Base-by-base conservation (phyloP, 2,888 invertebrate species). In the Melanchra persicariae region DNA sequence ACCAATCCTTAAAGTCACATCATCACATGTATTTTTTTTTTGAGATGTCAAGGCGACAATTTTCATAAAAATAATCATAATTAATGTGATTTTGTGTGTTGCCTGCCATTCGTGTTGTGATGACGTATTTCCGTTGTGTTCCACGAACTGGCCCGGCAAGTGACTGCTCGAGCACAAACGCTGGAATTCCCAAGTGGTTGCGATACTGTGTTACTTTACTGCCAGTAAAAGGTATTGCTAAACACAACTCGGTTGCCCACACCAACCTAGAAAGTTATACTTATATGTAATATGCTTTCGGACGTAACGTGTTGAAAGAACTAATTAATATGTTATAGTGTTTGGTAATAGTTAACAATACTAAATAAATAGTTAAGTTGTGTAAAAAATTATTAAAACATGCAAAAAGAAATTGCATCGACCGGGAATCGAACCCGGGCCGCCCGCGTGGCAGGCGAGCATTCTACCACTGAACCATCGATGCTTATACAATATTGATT, bases 381-480 rank as follows among this genome's bases (percentile, higher is more conserved):
- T 15, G 19, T 9, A 15, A n/a, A 5, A 45, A 45, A 45, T 19
- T 1, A 19, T 0, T 19, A 6, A n/a, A 30, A 24, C 1, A 47
- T 37, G 0, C 55, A 68, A 77, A 77, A 77, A 73, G 60, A 34
- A 0, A 0, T 0, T 15, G 5, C 0, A 95, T 95, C 95, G 94
- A 93, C 94, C 94, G 94, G 95, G 94, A 94, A 94, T 94, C 95
- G 94, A 95, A 94, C 95, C 94, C 93, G 93, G 93, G 93, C 92
- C 93, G 92, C 93, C 96, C 96, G 96, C 96, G 96, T 96, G 96
- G 96, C 96, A 96, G 96, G 96, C 96, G 96, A 96, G 96, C 96
- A 96, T 96, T 96, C 96, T 96, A 96, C 96, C 96, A 96, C 96
- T 96, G 96, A 96, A 96, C 96, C 96, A 96, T 94, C 96, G 96